phyloP scores from a whole-genome alignment of 2,888 invertebrate genomes.

The Oxyscelio sp. region DNA sequence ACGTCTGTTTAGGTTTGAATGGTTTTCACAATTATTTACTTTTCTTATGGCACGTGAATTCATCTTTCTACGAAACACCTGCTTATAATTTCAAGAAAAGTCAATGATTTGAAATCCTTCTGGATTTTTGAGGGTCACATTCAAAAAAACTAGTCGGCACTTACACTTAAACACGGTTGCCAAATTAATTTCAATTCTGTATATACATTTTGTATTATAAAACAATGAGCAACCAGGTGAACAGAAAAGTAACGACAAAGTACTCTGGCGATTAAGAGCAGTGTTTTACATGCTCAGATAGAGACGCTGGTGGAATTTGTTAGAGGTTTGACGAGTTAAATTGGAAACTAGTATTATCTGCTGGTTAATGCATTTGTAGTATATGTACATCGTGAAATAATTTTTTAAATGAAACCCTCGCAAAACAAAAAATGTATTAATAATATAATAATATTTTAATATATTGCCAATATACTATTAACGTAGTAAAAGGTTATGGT shows the following conservation, averaged over 20 bases:
- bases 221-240: slow-evolving; percentile 1
- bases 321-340: slow-evolving; percentile 24
- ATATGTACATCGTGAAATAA: too few relatives aligned
- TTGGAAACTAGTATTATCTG: slow-evolving; percentile 39
- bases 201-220: not conserved
- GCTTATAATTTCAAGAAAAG: too few relatives aligned
- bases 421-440: too few relatives aligned
- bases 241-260: not conserved
- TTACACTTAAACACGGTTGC: slow-evolving; percentile 73
- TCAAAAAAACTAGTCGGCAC: slow-evolving; percentile 62
- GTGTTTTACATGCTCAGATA: not conserved
- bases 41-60: not conserved
- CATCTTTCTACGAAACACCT: too few relatives aligned
- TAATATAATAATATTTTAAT: too few relatives aligned
- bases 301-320: slow-evolving; percentile 61
- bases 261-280: not conserved
- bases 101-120: slow-evolving; percentile 12
- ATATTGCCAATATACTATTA: too few relatives aligned
- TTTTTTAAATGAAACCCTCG: too few relatives aligned
- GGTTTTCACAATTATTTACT: too few relatives aligned
- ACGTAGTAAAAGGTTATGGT: too few relatives aligned
- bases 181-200: too few relatives aligned
- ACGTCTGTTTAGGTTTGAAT: too few relatives aligned
- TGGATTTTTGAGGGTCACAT: slow-evolving; percentile 27
- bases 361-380: slow-evolving; percentile 26